Conservation (phyloP, 2,113 vertebrate species). For the Pachypanchax playfairii region DNA sequence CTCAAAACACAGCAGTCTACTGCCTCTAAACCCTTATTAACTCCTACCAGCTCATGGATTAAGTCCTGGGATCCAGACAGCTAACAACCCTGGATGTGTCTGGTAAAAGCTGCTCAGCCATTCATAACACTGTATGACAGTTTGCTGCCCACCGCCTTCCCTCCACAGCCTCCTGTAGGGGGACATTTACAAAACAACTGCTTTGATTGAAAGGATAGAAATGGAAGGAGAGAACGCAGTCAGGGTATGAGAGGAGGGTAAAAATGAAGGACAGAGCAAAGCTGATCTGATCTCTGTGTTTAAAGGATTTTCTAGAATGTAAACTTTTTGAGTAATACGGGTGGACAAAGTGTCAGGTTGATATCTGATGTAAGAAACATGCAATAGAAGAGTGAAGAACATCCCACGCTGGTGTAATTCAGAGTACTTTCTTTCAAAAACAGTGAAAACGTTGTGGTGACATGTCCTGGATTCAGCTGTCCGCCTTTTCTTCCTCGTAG, state of each 20-base stretch:
- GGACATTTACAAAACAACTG: slow-evolving; percentile 75
- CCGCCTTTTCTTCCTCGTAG: background rate
- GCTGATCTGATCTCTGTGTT: too few relatives aligned
- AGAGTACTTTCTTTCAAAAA: background rate
- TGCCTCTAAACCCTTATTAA: slow-evolving; percentile 70
- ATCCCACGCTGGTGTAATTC: background rate
- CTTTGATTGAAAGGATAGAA: slow-evolving; percentile 38
- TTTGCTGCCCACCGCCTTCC: slow-evolving; percentile 35
- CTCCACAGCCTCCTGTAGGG: slow-evolving; percentile 45
- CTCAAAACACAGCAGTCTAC: slow-evolving; percentile 57
- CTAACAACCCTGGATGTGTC: slow-evolving; percentile 69
- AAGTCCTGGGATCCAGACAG: slow-evolving; percentile 57
- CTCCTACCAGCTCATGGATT: slow-evolving; percentile 61
- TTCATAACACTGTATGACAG: slow-evolving; percentile 77
- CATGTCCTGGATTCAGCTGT: slow-evolving; percentile 10
- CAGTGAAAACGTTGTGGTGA: slow-evolving; percentile 4
- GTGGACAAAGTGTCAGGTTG: background rate
- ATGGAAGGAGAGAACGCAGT: slow-evolving; percentile 6
- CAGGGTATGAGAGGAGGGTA: too few relatives aligned
- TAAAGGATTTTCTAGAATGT: background rate
- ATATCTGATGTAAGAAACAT: background rate
- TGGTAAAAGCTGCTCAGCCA: slow-evolving; percentile 78
- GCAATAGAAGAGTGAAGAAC: background rate
- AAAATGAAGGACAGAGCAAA: too few relatives aligned
- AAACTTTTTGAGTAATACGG: background rate